Evolutionary conservation across 2,113 vertebrate genomes (phyloP).

Genomic region (Vanacampus margaritifer): DNA sequence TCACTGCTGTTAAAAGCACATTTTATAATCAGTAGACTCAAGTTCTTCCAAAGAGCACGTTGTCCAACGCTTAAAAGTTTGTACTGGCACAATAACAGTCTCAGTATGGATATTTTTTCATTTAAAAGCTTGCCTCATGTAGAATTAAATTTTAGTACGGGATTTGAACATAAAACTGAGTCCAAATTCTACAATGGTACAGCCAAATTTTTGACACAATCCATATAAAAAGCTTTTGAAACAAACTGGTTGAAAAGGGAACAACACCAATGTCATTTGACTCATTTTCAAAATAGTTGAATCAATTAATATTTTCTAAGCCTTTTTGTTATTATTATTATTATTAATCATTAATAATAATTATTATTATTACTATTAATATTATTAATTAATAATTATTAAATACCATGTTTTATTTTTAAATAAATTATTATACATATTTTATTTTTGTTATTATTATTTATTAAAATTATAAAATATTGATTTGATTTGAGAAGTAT

Average conservation of each 20-base stretch:
- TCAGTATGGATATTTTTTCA: slow-evolving; percentile 27
- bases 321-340: no score
- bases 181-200: not conserved
- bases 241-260: slow-evolving; percentile 1
- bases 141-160: slow-evolving; percentile 2
- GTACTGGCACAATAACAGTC: slow-evolving; percentile 21
- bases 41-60: not conserved
- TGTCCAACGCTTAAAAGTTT: slow-evolving; percentile 17
- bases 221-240: slow-evolving; percentile 2
- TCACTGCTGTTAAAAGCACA: slow-evolving; percentile 11
- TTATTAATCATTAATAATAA: no score
- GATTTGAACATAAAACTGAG: slow-evolving; percentile 12
- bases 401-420: no score
- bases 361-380: no score
- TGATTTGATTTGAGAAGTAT: no score
- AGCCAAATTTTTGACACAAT: slow-evolving; percentile 9
- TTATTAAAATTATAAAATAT: no score
- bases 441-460: no score
- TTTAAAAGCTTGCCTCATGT: slow-evolving; percentile 22
- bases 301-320: not conserved
- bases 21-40: slow-evolving; percentile 7
- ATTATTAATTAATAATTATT: no score
- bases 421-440: no score
- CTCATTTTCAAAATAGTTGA: not conserved
- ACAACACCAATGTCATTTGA: not conserved